Evolutionary conservation across 2,797 vertebrate genomes (phyloP), one percentile per base, ranked within the genome.

Genomic region (Gobio occitaniae): DNA sequence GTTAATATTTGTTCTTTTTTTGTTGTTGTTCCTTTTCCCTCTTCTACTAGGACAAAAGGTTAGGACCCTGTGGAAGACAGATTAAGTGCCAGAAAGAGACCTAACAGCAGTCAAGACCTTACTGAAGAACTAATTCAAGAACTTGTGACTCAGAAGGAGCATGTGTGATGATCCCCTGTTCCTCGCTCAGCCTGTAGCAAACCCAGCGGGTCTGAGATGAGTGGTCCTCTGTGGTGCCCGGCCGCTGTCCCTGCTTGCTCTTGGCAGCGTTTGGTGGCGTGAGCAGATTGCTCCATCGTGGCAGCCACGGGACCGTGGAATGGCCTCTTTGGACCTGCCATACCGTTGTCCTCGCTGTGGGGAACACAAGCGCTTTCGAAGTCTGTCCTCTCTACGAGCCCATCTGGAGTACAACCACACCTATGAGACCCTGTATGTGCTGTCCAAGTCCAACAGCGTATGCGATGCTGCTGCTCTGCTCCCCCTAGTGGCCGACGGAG

Each of bases 401-500:
- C 98, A 99, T 93, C 95, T 99, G 95, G 98, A 99, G 92, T 99
- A 99, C 95, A 99, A 98, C 94, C 98, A 99, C 96, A 99, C 98
- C 13, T 99, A 99, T 72, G 98, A 99, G 95, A 99, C 98, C 21
- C 97, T 99, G 89, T 99, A 99, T 90, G 97, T 99, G 91, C 96
- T 99, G 87, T 99, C 98, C 91, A 99, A 99, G 89, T 99, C 98
- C 91, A 99, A 98, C 95, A 99, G 97, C 89, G 96, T 99, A 41
- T 99, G 98, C 44, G 97, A 99, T 91, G 96, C 97, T 0, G 96
- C 97, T 0, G 95, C 97, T 12, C 94, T 98, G 38, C 96, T 98
- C 72, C 97, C 98, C 0, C 90, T 98, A 92, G 97, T 96, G 17
- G 94, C 96, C 0, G 96, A 97, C 11, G 92, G 95, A 41, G 95